phyloP scores from a whole-genome alignment of 1,140 invertebrate genomes.

The Lutraria rhynchaena region DNA sequence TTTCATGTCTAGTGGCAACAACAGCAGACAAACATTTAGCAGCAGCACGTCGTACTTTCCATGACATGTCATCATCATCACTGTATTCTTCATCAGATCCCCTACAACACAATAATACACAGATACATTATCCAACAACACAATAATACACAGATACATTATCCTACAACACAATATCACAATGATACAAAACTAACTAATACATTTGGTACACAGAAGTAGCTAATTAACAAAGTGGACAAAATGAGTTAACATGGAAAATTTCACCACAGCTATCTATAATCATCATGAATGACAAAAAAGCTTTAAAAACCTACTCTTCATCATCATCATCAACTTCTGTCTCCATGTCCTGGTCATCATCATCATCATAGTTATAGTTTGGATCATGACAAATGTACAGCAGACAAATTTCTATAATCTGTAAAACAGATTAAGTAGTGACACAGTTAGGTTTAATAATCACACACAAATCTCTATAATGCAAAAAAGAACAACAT shows the following conservation, averaged over 20 bases:
- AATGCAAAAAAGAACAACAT: too few species aligned
- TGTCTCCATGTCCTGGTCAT: constrained; percentile 86
- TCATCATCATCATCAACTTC: constrained; percentile 87
- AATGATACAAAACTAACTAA: too few species aligned
- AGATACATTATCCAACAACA: too few species aligned
- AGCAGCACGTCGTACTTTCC: constrained; percentile 97
- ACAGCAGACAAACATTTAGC: constrained; percentile 99
- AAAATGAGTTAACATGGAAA: too few species aligned
- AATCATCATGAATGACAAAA: too few species aligned
- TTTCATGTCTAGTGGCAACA: constrained; percentile 94
- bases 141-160: too few species aligned
- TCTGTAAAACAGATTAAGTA: constrained; percentile 83
- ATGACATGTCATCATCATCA: constrained; percentile 99
- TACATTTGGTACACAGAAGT: too few species aligned
- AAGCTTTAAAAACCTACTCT: constrained; percentile 82
- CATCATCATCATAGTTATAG: constrained; percentile 96
- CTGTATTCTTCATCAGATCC: constrained; percentile 92
- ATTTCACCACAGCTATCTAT: too few species aligned
- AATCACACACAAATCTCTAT: too few species aligned
- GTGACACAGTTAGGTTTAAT: too few species aligned
- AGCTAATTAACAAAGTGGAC: too few species aligned
- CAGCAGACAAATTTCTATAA: constrained; percentile 93
- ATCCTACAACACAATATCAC: background rate
- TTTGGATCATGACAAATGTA: constrained; percentile 99
- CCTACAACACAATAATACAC: constrained; percentile 79